Conservation (phyloP, 1,140 invertebrate genomes). For the Anoplophora glabripennis region DNA sequence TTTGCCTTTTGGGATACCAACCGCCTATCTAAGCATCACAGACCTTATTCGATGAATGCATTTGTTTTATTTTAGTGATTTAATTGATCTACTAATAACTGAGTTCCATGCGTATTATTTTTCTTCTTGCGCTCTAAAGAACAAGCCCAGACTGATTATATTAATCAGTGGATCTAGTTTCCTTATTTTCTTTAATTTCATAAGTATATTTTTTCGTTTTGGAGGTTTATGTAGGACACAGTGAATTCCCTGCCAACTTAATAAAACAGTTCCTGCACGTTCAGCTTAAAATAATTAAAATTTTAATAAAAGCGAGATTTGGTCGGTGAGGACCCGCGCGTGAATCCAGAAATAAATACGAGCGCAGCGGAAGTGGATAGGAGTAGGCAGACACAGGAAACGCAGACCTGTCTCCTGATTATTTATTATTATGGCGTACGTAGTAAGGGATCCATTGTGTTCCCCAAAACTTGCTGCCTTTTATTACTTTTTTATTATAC, state of each 20-base stretch:
- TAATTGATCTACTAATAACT: too few relatives aligned
- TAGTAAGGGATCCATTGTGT: slow-evolving; percentile 23
- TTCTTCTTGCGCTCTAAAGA: too few relatives aligned
- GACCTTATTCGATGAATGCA: too few relatives aligned
- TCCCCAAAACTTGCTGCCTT: slow-evolving; percentile 19
- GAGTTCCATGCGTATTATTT: too few relatives aligned
- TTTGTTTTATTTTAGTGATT: too few relatives aligned
- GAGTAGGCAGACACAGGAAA: slow-evolving; percentile 25
- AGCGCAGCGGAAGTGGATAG: slow-evolving; percentile 10
- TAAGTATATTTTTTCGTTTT: slow-evolving; percentile 1
- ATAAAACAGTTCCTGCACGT: not conserved
- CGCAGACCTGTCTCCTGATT: slow-evolving; percentile 22
- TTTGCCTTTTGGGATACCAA: too few relatives aligned
- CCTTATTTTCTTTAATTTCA: too few relatives aligned
- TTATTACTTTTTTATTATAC: slow-evolving; percentile 28
- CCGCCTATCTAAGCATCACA: too few relatives aligned
- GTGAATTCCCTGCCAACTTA: not conserved
- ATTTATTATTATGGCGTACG: slow-evolving; percentile 27
- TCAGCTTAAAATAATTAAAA: slow-evolving; percentile 22
- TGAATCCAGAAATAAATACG: slow-evolving; percentile 27
- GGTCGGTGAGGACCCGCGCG: slow-evolving; percentile 10
- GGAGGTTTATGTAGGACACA: too few relatives aligned
- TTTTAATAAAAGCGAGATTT: slow-evolving; percentile 26
- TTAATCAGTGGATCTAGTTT: too few relatives aligned
- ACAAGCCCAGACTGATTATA: too few relatives aligned